These are phyloP conservation scores for Oreotragus oreotragus DNA, from an alignment of 2,113 vertebrate species.

Conservation along the genomic window DNA sequence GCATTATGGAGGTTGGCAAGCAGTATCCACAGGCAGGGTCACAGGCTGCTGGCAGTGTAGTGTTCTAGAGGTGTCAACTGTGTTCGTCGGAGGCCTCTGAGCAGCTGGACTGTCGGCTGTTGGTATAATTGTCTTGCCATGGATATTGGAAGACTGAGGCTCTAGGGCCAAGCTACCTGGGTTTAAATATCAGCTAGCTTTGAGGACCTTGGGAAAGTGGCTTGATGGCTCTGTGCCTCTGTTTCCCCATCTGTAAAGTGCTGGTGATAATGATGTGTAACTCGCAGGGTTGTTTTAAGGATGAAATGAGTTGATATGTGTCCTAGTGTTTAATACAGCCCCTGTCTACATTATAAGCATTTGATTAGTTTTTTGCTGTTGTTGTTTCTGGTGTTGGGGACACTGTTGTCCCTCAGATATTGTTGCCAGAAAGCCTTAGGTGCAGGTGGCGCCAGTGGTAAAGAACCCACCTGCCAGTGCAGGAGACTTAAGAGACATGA, in stretches of 20 bases:
- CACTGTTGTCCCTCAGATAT: neutral
- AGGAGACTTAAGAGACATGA: neutral
- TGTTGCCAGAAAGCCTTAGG: neutral
- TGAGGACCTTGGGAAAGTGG: neutral
- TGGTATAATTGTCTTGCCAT: neutral
- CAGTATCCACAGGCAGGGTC: neutral
- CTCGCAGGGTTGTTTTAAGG: neutral
- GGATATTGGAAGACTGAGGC: neutral
- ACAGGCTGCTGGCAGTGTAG: neutral
- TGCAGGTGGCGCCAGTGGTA: neutral
- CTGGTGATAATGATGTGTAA: neutral
- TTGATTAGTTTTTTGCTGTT: neutral
- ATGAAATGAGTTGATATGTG: neutral
- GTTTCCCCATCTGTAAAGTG: constrained; percentile 21
- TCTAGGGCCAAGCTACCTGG: neutral
- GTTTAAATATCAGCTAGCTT: neutral
- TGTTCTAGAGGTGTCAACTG: neutral
- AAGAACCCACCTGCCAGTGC: neutral
- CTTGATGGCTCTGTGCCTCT: neutral
- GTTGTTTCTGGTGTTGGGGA: neutral
- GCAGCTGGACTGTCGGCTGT: neutral
- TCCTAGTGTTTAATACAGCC: neutral
- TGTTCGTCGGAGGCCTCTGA: neutral
- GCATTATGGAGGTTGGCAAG: neutral
- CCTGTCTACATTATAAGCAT: neutral